Evolutionary conservation across 1,140 invertebrate species (phyloP).

Genomic region (Pygmarrhopalites habei): DNA sequence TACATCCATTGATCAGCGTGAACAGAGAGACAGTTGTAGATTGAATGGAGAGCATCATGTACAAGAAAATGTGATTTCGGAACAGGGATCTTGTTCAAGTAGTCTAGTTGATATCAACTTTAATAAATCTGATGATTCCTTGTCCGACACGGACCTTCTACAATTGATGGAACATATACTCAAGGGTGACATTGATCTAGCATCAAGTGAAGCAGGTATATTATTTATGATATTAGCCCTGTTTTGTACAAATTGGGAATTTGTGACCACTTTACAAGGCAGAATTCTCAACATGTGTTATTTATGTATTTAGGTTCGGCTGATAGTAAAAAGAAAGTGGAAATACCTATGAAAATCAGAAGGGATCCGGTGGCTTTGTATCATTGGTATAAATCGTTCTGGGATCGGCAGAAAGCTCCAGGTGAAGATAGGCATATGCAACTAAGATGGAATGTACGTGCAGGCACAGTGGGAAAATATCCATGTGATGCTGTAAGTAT

Average conservation of each 20-base stretch:
- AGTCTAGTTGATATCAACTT: neutral
- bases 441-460: conserved; percentile 29
- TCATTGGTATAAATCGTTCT: conserved; percentile 34
- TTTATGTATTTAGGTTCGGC: neutral
- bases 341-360: conserved; percentile 40
- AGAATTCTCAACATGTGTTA: neutral
- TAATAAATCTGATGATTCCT: neutral
- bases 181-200: neutral
- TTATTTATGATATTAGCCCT: too few relatives aligned
- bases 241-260: too few relatives aligned
- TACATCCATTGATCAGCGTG: too few relatives aligned
- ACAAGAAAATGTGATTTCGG: too few relatives aligned
- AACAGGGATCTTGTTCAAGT: too few relatives aligned
- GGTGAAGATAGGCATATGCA: conserved; percentile 34
- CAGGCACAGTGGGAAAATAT: conserved; percentile 15
- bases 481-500: conserved; percentile 23
- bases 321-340: conserved; percentile 41
- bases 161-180: conserved; percentile 9
- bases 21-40: too few relatives aligned
- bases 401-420: conserved; percentile 31
- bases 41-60: too few relatives aligned
- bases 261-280: neutral
- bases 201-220: too few relatives aligned
- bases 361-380: conserved; percentile 31
- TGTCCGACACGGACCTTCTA: conserved; percentile 6